phyloP scores from a whole-genome alignment of 1,140 invertebrate species.

The Laodelphax striatellus region DNA sequence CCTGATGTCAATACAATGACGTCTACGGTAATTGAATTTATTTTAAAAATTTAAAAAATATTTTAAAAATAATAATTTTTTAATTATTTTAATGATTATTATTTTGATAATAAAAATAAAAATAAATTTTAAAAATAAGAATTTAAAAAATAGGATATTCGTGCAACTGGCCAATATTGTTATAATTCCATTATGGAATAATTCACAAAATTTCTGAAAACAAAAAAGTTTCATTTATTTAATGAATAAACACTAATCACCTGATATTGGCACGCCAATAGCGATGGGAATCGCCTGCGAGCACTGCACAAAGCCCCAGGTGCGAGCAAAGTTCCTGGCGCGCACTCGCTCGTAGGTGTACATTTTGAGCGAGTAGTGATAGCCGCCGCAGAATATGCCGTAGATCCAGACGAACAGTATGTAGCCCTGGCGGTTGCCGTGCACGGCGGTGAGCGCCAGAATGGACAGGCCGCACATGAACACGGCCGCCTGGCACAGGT shows the following conservation, averaged over 20 bases:
- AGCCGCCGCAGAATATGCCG: conserved; percentile 68
- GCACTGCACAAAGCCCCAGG: conserved; percentile 84
- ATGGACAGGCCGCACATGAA: conserved; percentile 70
- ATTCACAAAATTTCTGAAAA: no score
- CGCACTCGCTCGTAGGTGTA: conserved; percentile 77
- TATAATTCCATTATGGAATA: no score
- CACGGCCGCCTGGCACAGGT: conserved; percentile 60
- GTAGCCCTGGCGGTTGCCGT: conserved; percentile 53
- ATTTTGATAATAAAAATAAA: no score
- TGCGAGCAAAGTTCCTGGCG: conserved; percentile 72
- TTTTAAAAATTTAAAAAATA: no score
- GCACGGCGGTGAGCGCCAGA: conserved; percentile 68
- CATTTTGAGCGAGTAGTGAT: conserved; percentile 80
- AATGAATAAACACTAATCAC: conserved; percentile 35
- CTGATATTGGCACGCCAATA: conserved; percentile 73
- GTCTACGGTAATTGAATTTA: no score
- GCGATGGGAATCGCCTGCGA: conserved; percentile 76
- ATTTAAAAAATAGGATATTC: no score
- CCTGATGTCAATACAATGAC: no score
- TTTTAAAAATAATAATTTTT: no score
- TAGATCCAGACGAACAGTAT: conserved; percentile 77
- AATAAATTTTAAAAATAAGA: no score
- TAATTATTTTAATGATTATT: no score
- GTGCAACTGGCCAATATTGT: no score
- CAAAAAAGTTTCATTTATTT: no score